Evolutionary conservation across 2,797 vertebrate species (phyloP).

Genomic region (Sardinella longiceps): DNA sequence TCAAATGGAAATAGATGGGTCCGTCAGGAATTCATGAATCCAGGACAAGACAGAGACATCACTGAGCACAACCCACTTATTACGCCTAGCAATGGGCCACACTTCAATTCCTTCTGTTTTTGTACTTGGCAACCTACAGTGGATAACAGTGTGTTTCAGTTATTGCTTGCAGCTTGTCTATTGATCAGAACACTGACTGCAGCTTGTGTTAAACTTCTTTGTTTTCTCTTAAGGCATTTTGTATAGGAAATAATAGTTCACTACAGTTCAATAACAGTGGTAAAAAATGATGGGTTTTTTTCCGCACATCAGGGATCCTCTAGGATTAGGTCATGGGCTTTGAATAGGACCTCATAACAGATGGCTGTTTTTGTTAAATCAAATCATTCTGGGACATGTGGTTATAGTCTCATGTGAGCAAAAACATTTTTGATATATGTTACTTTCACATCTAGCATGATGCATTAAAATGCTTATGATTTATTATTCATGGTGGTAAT

Average conservation of each 20-base stretch:
- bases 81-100: neutral
- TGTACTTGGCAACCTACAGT: neutral
- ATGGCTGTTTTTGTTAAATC: too few relatives aligned
- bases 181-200: neutral
- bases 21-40: neutral
- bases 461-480: neutral
- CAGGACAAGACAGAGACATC: neutral
- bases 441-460: neutral
- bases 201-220: neutral
- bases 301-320: neutral
- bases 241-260: neutral
- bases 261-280: neutral
- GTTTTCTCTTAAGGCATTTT: neutral
- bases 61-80: neutral
- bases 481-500: neutral
- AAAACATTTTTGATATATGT: neutral
- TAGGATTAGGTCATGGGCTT: neutral
- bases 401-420: neutral
- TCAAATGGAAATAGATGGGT: constrained; percentile 9
- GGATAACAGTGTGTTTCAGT: neutral
- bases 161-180: neutral
- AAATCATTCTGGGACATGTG: too few relatives aligned
- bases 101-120: neutral
- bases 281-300: neutral
- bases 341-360: too few relatives aligned